Conservation (phyloP, 2,113 vertebrate species). For the Carollia perspicillata region DNA sequence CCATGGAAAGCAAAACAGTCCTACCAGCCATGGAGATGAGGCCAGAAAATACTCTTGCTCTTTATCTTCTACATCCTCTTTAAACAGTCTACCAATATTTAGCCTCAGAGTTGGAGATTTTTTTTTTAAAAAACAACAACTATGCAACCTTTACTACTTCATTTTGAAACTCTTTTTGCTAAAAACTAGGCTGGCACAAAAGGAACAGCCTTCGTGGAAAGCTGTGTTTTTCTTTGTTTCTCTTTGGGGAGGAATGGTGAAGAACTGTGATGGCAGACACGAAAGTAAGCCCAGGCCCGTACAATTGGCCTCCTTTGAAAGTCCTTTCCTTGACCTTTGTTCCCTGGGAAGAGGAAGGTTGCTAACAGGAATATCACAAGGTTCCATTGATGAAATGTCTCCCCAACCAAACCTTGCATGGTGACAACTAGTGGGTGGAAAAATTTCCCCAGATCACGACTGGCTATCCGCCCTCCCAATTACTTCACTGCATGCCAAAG, state of each 20-base stretch:
- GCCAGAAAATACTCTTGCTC: not conserved
- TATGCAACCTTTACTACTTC: not conserved
- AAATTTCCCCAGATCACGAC: constrained; percentile 66
- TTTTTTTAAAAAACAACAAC: not conserved
- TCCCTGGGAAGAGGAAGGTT: constrained; percentile 32
- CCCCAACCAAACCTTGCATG: constrained; percentile 47
- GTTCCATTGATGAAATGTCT: constrained; percentile 58
- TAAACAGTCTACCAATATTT: not conserved
- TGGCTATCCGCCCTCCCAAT: constrained; percentile 58
- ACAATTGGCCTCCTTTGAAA: constrained; percentile 14
- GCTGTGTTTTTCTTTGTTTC: constrained; percentile 31
- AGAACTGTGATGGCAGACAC: not conserved
- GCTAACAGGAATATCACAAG: constrained; percentile 53
- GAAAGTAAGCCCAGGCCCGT: constrained; percentile 13
- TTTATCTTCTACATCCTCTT: not conserved
- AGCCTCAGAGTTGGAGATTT: not conserved
- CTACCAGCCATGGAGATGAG: too few species aligned
- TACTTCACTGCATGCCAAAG: constrained; percentile 72
- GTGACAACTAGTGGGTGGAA: constrained; percentile 59
- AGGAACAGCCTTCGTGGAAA: not conserved
- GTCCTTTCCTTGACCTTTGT: constrained; percentile 52
- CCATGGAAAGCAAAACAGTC: not conserved
- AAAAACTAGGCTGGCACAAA: not conserved
- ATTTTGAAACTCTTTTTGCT: not conserved
- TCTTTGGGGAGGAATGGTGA: not conserved